Conservation (phyloP, 2,888 invertebrate genomes). For the Mythimna lalbum region DNA sequence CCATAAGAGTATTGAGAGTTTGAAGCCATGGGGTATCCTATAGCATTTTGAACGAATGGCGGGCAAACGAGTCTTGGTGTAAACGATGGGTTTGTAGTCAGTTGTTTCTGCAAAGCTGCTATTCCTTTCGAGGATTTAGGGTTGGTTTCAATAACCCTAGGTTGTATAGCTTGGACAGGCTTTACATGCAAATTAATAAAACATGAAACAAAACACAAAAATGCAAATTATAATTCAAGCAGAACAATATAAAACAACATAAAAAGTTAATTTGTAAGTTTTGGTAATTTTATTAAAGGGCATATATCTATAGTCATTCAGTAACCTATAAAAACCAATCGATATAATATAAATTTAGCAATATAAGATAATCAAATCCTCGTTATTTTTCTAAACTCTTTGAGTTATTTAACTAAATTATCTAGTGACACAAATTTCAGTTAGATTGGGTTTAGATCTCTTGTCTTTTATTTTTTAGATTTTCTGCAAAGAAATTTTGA, state of each 20-base stretch:
- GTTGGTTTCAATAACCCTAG: constrained; percentile 87
- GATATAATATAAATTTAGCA: background rate
- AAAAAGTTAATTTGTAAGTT: constrained; percentile 44
- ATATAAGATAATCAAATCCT: too few species aligned
- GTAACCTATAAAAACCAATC: constrained; percentile 1
- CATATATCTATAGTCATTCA: constrained; percentile 27
- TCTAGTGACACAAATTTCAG: background rate
- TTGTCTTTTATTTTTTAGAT: too few species aligned
- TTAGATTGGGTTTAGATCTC: too few species aligned
- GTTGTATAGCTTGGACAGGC: constrained; percentile 91
- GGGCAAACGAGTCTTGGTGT: constrained; percentile 87
- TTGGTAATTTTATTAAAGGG: constrained; percentile 27
- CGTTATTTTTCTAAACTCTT: background rate
- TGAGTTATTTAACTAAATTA: background rate
- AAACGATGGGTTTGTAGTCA: constrained; percentile 88
- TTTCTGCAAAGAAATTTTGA: background rate
- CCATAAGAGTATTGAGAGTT: constrained; percentile 79
- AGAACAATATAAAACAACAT: constrained; percentile 56
- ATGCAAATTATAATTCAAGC: constrained; percentile 81
- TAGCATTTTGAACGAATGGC: constrained; percentile 84
- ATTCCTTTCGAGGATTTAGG: constrained; percentile 81
- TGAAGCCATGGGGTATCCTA: constrained; percentile 76
- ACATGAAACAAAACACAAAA: constrained; percentile 84
- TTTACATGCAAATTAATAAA: constrained; percentile 77
- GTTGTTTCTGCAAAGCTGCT: constrained; percentile 84